Evolutionary conservation across 2,113 vertebrate genomes (phyloP).

Genomic region (Brachypteracias leptosomus): DNA sequence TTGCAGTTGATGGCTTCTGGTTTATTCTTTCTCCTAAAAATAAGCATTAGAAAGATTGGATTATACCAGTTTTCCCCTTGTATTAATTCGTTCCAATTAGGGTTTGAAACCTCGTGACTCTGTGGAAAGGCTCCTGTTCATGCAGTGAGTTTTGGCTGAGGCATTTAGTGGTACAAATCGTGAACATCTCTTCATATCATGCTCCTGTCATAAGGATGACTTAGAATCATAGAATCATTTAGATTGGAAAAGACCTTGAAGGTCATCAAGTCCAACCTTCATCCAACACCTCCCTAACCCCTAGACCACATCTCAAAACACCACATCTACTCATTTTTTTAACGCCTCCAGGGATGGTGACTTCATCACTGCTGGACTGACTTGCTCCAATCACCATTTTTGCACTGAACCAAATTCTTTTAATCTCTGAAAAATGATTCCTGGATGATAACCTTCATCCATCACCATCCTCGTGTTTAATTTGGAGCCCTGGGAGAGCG

Average conservation of each 20-base stretch:
- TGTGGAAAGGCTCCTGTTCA: neutral
- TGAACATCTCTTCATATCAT: accelerated
- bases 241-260: no score
- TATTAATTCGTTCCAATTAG: neutral
- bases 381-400: neutral
- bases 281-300: no score
- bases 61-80: neutral
- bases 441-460: neutral
- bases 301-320: no score
- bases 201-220: neutral
- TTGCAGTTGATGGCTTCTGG: neutral
- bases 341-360: no score
- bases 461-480: accelerated
- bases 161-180: neutral
- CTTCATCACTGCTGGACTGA: no score
- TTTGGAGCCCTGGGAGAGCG: neutral
- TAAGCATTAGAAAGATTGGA: neutral
- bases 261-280: no score
- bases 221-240: no score
- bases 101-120: neutral
- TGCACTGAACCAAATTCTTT: neutral
- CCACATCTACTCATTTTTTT: no score
- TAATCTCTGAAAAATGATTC: accelerated
- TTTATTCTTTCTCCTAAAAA: neutral
- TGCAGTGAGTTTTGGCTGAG: neutral